These are phyloP conservation scores for Micropterix aruncella DNA, from an alignment of 2,888 invertebrate genomes.

Conservation along the genomic window DNA sequence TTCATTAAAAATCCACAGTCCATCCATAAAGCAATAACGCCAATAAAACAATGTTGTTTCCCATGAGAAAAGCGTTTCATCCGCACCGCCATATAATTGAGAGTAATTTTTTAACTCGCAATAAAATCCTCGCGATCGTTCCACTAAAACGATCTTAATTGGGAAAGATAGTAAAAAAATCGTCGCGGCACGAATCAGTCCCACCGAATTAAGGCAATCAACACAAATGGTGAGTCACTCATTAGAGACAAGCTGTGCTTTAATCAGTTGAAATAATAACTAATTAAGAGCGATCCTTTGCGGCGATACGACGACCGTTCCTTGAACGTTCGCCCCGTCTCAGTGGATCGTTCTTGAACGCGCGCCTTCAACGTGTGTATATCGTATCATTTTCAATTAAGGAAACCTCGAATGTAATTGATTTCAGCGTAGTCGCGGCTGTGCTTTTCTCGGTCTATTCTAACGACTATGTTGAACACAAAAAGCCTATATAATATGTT, in stretches of 20 bases:
- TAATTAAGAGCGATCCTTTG: slow-evolving; percentile 24
- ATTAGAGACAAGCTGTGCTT: slow-evolving; percentile 42
- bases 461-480: no score
- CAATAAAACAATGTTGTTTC: neutral
- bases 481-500: no score
- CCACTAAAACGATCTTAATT: neutral
- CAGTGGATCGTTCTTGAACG: no score
- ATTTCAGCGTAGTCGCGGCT: no score
- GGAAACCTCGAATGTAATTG: no score
- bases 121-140: neutral
- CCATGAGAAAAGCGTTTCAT: neutral
- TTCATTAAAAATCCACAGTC: no score
- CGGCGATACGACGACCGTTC: no score
- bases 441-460: no score
- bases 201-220: slow-evolving; percentile 2
- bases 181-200: neutral
- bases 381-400: no score
- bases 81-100: neutral
- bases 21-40: no score
- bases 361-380: no score
- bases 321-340: no score
- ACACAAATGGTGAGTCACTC: slow-evolving; percentile 27
- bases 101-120: neutral
- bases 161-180: neutral
- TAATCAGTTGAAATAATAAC: slow-evolving; percentile 36